phyloP scores from a whole-genome alignment of 2,888 invertebrate species.

The Calliopum simillimum region DNA sequence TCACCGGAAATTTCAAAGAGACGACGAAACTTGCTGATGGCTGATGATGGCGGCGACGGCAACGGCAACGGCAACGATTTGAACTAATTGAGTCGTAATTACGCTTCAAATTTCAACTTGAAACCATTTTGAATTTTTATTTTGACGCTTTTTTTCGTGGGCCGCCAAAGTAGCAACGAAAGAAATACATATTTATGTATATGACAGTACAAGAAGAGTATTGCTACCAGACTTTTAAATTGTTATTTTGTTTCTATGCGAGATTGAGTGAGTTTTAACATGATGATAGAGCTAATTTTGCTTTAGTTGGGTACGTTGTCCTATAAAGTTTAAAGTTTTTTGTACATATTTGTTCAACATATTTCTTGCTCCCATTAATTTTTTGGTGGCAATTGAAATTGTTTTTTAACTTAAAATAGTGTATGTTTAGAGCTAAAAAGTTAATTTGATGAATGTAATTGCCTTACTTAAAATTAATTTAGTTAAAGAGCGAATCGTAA shows the following conservation, averaged over 20 bases:
- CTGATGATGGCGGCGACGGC: conserved; percentile 4
- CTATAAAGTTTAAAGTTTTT: conserved; percentile 26
- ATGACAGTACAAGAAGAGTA: no score
- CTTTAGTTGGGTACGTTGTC: conserved; percentile 23
- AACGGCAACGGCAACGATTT: conserved; percentile 25
- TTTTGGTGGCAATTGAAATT: conserved; percentile 17
- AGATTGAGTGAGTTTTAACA: background rate
- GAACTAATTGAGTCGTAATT: conserved; percentile 42
- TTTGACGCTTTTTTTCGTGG: conserved; percentile 19
- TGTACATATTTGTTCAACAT: conserved; percentile 13
- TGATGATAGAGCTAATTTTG: conserved; percentile 25
- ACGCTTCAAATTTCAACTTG: conserved; percentile 24
- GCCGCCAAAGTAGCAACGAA: background rate
- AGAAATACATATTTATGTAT: no score
- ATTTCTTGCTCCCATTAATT: background rate
- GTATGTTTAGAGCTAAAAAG: background rate
- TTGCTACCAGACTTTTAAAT: background rate
- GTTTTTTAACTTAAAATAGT: background rate
- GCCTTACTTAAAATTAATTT: conserved; percentile 37
- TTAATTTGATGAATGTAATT: conserved; percentile 30
- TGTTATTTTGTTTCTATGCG: background rate
- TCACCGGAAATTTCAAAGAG: conserved; percentile 16
- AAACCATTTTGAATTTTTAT: conserved; percentile 24
- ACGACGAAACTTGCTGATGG: background rate
- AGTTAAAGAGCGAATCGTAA: conserved; percentile 15